phyloP scores from a whole-genome alignment of 2,113 vertebrate genomes.

The Rattus rattus region DNA sequence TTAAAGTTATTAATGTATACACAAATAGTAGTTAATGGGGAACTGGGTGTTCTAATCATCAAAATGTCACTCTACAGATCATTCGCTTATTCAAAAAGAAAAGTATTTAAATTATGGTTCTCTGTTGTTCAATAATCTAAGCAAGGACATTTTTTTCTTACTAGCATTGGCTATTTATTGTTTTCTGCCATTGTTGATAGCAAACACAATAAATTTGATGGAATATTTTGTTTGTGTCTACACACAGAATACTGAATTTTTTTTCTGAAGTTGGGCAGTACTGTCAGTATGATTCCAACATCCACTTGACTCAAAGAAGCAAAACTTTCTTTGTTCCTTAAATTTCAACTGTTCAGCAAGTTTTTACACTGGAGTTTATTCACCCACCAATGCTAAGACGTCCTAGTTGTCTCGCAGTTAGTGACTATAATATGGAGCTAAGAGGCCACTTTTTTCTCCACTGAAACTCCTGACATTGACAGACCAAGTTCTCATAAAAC shows the following conservation, averaged over 20 bases:
- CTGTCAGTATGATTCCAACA: neutral
- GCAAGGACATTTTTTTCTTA: neutral
- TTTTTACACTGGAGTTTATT: neutral
- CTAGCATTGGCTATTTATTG: neutral
- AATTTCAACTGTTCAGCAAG: neutral
- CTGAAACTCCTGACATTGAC: too few relatives aligned
- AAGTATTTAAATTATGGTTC: too few relatives aligned
- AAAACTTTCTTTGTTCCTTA: neutral
- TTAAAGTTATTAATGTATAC: too few relatives aligned
- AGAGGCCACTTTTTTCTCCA: neutral
- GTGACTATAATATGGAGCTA: neutral
- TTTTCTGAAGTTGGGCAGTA: neutral
- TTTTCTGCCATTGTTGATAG: neutral
- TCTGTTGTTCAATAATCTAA: too few relatives aligned
- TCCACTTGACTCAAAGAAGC: neutral
- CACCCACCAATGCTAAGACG: neutral
- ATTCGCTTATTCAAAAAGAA: too few relatives aligned
- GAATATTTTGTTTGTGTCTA: neutral
- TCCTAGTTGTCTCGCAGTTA: neutral
- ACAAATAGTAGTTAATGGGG: too few relatives aligned
- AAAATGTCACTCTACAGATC: too few relatives aligned
- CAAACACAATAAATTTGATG: neutral
- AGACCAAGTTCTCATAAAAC: neutral
- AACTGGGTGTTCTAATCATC: too few relatives aligned
- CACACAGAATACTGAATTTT: accelerated